Percentiles rank a stretch among this genome's conserved stretches.
Evolutionary conservation across 2,888 invertebrate genomes (phyloP).

Genomic region (Synergus japonicus): DNA sequence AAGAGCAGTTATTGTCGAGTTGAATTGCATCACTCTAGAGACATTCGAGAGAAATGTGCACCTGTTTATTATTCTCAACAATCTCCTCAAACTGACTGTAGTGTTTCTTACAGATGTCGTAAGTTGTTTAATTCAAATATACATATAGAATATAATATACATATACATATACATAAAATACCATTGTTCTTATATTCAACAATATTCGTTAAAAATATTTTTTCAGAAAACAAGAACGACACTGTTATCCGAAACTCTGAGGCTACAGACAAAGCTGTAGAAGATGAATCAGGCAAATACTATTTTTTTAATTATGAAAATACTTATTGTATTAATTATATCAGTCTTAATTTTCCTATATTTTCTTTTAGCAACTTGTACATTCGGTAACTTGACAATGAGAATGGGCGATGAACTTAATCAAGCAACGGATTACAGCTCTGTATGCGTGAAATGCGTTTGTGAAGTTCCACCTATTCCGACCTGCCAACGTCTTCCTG

Average conservation of each 20-base stretch:
- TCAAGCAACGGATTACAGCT: slow-evolving; percentile 57
- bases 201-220: background rate
- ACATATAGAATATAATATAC: no score
- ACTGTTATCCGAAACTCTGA: slow-evolving; percentile 15
- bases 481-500: slow-evolving; percentile 63
- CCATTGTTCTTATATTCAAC: background rate
- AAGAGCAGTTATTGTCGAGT: background rate
- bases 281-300: background rate
- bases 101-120: slow-evolving; percentile 24
- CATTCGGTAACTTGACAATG: slow-evolving; percentile 64
- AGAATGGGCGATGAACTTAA: slow-evolving; percentile 63
- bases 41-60: background rate
- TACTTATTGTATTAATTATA: no score
- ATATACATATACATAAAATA: background rate
- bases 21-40: background rate
- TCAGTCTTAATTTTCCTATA: background rate
- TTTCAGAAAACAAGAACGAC: slow-evolving; percentile 37
- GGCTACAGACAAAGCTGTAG: background rate
- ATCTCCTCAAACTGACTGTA: background rate
- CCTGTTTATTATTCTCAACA: slow-evolving; percentile 10
- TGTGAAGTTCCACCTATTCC: slow-evolving; percentile 68
- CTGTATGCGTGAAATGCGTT: slow-evolving; percentile 64
- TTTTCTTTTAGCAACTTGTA: slow-evolving; percentile 49
- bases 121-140: background rate
- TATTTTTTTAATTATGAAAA: background rate